Conservation (phyloP, 2,888 invertebrate species). For the Molorchus minor region DNA sequence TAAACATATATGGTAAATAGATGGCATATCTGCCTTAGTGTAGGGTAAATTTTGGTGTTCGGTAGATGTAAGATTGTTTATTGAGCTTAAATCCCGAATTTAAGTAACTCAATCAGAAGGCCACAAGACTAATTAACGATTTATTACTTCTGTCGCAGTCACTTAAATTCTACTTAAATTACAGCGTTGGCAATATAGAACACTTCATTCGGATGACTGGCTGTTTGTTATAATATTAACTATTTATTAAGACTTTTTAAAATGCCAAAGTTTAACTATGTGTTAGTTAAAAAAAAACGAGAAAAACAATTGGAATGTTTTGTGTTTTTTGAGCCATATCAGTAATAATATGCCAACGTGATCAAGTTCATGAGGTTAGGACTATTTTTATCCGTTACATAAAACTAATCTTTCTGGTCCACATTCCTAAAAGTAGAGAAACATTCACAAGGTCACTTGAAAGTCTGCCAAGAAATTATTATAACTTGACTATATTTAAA, state of each 20-base stretch:
- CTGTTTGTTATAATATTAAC: conserved; percentile 44
- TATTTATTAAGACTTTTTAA: conserved; percentile 51
- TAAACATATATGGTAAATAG: conserved; percentile 57
- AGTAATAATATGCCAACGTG: conserved; percentile 48
- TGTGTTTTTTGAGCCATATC: conserved; percentile 52
- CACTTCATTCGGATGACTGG: conserved; percentile 36
- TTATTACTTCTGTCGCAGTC: conserved; percentile 29
- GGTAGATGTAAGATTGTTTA: conserved; percentile 59
- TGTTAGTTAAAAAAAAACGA: conserved; percentile 36
- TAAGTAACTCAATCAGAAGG: conserved; percentile 31
- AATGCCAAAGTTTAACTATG: conserved; percentile 54
- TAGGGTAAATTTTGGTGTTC: conserved; percentile 61
- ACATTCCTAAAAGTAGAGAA: conserved; percentile 43
- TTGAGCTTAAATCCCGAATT: conserved; percentile 52
- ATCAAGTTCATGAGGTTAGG: conserved; percentile 38
- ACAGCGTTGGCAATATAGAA: conserved; percentile 43
- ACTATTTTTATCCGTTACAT: conserved; percentile 29
- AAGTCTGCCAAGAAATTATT: conserved; percentile 50
- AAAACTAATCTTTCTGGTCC: conserved; percentile 32
- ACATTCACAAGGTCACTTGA: conserved; percentile 51
- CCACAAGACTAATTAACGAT: conserved; percentile 21
- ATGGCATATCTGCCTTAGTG: conserved; percentile 59
- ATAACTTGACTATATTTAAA: conserved; percentile 41
- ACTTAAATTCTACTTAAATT: conserved; percentile 31
- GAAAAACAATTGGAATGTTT: conserved; percentile 39